A percentile compares a stretch with the other conserved stretches of the same genome.
Evolutionary conservation across 2,797 vertebrate genomes (phyloP).

Genomic region (Taenioides sp.): DNA sequence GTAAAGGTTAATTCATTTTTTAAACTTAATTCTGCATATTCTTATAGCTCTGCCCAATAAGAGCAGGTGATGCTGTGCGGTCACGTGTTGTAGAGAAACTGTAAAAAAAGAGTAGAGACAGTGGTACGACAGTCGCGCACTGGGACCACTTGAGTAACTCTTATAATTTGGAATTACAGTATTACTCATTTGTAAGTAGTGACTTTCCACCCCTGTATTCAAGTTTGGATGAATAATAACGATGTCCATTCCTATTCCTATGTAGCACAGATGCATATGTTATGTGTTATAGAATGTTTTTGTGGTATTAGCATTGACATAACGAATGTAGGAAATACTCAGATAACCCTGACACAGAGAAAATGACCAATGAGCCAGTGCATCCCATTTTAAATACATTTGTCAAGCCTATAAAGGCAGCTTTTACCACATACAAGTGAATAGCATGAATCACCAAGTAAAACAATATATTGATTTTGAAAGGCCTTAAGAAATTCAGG

Average conservation of each 20-base stretch:
- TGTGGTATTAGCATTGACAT: background rate
- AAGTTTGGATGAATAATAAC: background rate
- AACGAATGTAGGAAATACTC: background rate
- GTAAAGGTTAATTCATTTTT: no score
- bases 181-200: no score
- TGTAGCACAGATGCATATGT: background rate
- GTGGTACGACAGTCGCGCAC: no score
- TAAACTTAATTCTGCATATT: no score
- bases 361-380: conserved; percentile 1
- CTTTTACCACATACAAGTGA: background rate
- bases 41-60: no score
- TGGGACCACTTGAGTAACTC: no score
- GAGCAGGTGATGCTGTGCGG: no score
- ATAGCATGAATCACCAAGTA: background rate
- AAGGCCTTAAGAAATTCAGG: conserved; percentile 7
- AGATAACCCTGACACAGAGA: background rate
- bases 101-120: no score
- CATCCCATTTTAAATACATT: background rate
- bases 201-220: background rate
- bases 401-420: conserved; percentile 13
- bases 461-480: background rate
- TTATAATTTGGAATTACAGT: no score
- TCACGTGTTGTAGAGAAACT: no score
- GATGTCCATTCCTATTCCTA: background rate
- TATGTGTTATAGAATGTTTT: background rate